These are phyloP conservation scores for Lophotis ruficrista DNA, from an alignment of 2,113 vertebrate species.

Conservation along the genomic window DNA sequence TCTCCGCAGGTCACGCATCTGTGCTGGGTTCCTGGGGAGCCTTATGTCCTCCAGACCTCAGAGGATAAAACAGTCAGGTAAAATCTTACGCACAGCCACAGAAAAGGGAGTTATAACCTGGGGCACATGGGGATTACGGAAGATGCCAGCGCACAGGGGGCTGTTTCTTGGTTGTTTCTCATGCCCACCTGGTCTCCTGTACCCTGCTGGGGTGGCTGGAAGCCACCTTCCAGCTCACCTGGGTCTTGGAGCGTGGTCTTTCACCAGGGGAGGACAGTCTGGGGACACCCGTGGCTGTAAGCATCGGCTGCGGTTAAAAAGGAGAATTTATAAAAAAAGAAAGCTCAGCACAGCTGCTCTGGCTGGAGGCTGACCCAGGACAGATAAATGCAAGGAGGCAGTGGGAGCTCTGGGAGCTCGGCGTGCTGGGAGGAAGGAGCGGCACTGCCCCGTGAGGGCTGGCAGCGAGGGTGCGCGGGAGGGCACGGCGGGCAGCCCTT, in stretches of 20 bases:
- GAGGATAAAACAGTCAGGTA: conserved; percentile 95
- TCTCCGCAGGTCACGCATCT: conserved; percentile 89
- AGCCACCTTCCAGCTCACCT: not conserved
- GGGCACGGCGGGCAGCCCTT: fast-evolving
- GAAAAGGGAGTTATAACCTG: not conserved
- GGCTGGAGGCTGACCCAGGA: not conserved
- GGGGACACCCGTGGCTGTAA: not conserved
- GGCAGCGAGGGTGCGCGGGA: fast-evolving
- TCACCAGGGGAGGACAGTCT: not conserved
- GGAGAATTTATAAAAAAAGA: not conserved
- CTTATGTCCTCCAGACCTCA: conserved; percentile 87
- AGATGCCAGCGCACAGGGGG: not conserved
- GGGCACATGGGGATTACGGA: fast-evolving
- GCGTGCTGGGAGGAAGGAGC: not conserved
- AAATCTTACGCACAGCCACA: not conserved
- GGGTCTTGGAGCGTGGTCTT: not conserved
- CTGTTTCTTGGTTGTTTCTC: not conserved
- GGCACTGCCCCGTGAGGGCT: no score
- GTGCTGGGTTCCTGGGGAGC: conserved; percentile 92
- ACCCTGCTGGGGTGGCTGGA: not conserved
- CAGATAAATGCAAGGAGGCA: not conserved
- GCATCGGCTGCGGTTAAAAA: fast-evolving
- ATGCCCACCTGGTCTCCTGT: not conserved
- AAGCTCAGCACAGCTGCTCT: not conserved
- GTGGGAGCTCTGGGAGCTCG: not conserved